Conservation (phyloP, 2,113 vertebrate species). For the Aptenodytes patagonicus region DNA sequence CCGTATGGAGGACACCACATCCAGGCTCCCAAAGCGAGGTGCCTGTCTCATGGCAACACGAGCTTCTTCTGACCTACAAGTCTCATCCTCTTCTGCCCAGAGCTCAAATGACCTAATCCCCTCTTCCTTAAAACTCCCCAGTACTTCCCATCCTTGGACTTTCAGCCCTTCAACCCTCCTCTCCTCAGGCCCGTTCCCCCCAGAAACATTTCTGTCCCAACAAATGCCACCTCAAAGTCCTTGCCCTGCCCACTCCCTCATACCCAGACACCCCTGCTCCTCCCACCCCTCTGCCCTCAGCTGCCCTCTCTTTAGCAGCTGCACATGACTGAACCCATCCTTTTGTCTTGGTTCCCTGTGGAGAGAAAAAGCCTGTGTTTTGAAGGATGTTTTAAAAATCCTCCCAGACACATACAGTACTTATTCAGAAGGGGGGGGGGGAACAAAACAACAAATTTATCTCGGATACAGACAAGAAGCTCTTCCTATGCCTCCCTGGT, state of each 20-base stretch:
- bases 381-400: not conserved
- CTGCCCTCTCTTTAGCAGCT: conserved; percentile 44
- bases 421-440: not conserved
- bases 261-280: not conserved
- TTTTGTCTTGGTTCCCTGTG: not conserved
- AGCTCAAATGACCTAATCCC: not conserved
- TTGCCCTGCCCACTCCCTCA: not conserved
- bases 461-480: not conserved
- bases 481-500: not conserved
- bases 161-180: not conserved
- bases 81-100: not conserved
- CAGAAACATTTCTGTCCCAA: not conserved
- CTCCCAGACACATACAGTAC: conserved; percentile 25
- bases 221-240: not conserved
- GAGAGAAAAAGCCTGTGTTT: conserved; percentile 39
- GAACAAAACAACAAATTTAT: not conserved
- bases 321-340: conserved; percentile 17
- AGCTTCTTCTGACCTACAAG: not conserved
- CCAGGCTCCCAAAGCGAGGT: not conserved
- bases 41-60: not conserved
- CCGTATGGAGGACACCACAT: not conserved
- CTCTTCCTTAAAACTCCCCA: not conserved
- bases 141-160: not conserved
- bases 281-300: not conserved
- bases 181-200: not conserved